Base-by-base conservation (phyloP, 1,140 invertebrate genomes). In the Cotesia glomerata region DNA sequence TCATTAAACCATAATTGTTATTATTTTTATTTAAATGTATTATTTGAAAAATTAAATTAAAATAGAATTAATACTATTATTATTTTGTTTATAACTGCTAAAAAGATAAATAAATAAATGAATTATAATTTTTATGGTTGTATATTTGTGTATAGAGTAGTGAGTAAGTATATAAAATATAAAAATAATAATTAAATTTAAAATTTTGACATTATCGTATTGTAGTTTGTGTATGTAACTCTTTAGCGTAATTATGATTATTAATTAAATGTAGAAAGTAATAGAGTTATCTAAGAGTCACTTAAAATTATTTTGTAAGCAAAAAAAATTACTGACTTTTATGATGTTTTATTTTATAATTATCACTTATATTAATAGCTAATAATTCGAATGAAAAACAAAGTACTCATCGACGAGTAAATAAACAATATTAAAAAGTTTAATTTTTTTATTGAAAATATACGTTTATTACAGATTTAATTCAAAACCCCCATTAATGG, bases 81-180 rank as follows among this genome's bases (percentile, higher is more conserved):
- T 5, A 35, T 69, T 69, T 34, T n/a, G 26, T 56, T 11, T 51
- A 49, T 72, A 16, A 59, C 9, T 72, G 63, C 11, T 56, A 14
- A 11, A 66, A 52, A 66, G 56, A 71, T 52, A 58, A 59, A 68
- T 78, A 77, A 79, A 79, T 82, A 80, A 80, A 78, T 73, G 68
- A 82, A 82, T 78, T 84, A 82, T 81, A 71, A 81, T 84, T 85
- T 84, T 80, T 78, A 84, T 85, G 79, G 82, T 85, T 85, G 82
- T 85, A 85, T 85, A 85, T 80, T 85, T 85, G 81, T 84, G 84
- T 84, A 85, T 85, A 84, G 81, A 84, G 76, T 45, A 78, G 81
- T 81, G 81, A 82, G 78, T 84, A 80, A 82, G 78, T 84, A 82
- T 85, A 80, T 85, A 84, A 84, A 84, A 85, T 51, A 64, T 11